These are phyloP conservation scores for Mimas tiliae DNA, from an alignment of 2,888 invertebrate species.

Conservation along the genomic window DNA sequence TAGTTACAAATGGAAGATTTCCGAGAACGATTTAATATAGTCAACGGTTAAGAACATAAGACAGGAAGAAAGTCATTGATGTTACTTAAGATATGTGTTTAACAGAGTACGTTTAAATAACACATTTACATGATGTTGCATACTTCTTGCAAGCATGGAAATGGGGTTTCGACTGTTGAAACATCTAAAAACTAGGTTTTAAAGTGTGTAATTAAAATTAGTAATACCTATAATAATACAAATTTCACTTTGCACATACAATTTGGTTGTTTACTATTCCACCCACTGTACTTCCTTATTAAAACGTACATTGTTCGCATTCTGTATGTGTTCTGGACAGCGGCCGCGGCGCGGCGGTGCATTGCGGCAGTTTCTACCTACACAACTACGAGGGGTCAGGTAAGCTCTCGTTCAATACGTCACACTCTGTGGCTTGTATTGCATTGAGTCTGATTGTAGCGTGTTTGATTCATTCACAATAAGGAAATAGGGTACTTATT, in stretches of 20 bases:
- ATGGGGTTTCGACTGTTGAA: background rate
- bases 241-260: slow-evolving; percentile 16
- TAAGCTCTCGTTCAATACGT: slow-evolving; percentile 34
- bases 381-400: background rate
- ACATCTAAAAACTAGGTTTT: slow-evolving; percentile 2
- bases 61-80: slow-evolving; percentile 23
- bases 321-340: slow-evolving; percentile 29
- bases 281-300: slow-evolving; percentile 25
- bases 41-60: background rate
- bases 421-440: slow-evolving; percentile 30
- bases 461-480: background rate
- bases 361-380: slow-evolving; percentile 41
- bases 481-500: background rate
- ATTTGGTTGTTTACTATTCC: background rate
- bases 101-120: background rate
- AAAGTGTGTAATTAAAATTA: slow-evolving; percentile 3
- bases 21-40: slow-evolving; percentile 7
- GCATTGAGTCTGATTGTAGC: background rate
- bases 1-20: background rate
- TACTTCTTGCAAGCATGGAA: background rate
- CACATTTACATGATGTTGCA: background rate
- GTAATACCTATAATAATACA: slow-evolving; percentile 2
- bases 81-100: slow-evolving; percentile 20
- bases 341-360: slow-evolving; percentile 51
- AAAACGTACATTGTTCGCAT: slow-evolving; percentile 20